Percentiles rank a stretch among this genome's conserved stretches.
phyloP scores from a whole-genome alignment of 1,140 invertebrate species.

The Popillia japonica region DNA sequence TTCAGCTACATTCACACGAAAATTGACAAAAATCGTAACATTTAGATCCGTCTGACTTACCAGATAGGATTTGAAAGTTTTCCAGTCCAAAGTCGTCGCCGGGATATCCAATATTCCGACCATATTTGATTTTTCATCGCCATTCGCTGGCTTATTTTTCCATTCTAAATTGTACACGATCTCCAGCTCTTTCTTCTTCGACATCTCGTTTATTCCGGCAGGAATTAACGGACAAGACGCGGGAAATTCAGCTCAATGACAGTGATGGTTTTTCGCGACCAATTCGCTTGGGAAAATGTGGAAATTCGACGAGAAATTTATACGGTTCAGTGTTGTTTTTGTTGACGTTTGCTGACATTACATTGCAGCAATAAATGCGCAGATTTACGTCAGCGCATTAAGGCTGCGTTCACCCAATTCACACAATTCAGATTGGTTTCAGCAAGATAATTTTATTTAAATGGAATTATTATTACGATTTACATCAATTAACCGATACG shows the following conservation, averaged over 20 bases:
- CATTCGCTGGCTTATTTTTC: conserved; percentile 55
- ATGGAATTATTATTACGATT: too few relatives aligned
- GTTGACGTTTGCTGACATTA: too few relatives aligned
- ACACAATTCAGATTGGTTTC: too few relatives aligned
- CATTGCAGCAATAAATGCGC: too few relatives aligned
- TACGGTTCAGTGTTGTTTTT: too few relatives aligned
- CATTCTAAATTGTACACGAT: conserved; percentile 59
- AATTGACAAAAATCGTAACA: neutral
- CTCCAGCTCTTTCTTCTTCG: conserved; percentile 55
- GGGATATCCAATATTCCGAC: conserved; percentile 58
- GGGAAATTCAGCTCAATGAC: neutral
- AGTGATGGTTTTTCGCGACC: neutral
- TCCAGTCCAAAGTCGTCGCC: conserved; percentile 57
- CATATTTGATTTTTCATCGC: conserved; percentile 56
- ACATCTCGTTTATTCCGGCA: conserved; percentile 44
- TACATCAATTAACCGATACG: too few relatives aligned
- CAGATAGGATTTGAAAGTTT: conserved; percentile 60
- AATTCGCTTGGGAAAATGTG: neutral
- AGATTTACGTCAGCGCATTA: too few relatives aligned
- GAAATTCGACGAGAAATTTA: too few relatives aligned
- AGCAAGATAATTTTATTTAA: too few relatives aligned
- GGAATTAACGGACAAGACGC: neutral
- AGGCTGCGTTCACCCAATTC: too few relatives aligned
- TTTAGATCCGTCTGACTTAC: conserved; percentile 48
- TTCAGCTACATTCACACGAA: conserved; percentile 52